Evolutionary conservation across 2,113 vertebrate species (phyloP).

Genomic region (Microcebus murinus): DNA sequence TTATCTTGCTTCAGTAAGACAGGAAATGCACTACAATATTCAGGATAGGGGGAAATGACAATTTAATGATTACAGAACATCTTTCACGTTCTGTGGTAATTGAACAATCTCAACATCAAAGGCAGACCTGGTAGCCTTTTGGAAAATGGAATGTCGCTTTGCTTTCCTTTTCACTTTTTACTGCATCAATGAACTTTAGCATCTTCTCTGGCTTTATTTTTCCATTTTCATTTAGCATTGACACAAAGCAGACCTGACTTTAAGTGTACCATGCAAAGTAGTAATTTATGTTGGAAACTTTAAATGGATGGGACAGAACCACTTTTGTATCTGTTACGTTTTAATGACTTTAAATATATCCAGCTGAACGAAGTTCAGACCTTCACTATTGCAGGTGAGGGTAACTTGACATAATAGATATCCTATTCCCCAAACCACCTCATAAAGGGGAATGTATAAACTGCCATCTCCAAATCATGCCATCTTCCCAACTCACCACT

Average conservation of each 20-base stretch:
- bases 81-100: conserved; percentile 66
- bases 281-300: conserved; percentile 89
- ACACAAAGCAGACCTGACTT: conserved; percentile 89
- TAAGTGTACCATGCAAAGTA: conserved; percentile 89
- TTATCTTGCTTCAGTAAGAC: conserved; percentile 69
- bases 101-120: conserved; percentile 73
- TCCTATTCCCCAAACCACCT: background rate
- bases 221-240: conserved; percentile 85
- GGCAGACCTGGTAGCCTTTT: conserved; percentile 59
- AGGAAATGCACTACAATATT: conserved; percentile 67
- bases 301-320: conserved; percentile 90
- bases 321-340: conserved; percentile 91
- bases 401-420: background rate
- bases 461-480: background rate
- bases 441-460: conserved; percentile 27
- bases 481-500: background rate
- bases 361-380: conserved; percentile 89
- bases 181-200: conserved; percentile 61
- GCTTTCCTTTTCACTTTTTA: conserved; percentile 73
- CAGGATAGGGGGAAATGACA: conserved; percentile 69
- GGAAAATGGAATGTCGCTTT: conserved; percentile 58
- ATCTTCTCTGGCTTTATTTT: conserved; percentile 73
- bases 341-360: conserved; percentile 91
- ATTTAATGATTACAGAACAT: conserved; percentile 71
- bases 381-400: conserved; percentile 54